Conservation (phyloP, 2,888 invertebrate genomes). For the Cetonia aurata region DNA sequence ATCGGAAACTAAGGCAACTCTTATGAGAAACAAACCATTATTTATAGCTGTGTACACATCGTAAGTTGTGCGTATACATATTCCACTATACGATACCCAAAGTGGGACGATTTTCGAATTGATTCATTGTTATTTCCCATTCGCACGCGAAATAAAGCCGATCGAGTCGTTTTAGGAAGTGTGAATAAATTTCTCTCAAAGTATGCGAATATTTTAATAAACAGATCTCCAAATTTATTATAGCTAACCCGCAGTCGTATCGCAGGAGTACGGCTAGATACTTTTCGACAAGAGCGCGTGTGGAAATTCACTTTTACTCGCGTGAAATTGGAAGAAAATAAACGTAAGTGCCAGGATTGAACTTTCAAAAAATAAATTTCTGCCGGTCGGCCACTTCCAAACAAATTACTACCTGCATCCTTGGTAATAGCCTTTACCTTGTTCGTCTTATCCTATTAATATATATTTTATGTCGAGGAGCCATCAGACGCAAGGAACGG, state of each 20-base stretch:
- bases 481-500: neutral
- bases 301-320: slow-evolving; percentile 18
- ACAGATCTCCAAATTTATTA: neutral
- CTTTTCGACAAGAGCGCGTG: neutral
- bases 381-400: too few species aligned
- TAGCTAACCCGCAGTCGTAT: too few species aligned
- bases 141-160: neutral
- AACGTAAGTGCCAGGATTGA: neutral
- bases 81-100: neutral
- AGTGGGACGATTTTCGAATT: slow-evolving; percentile 23
- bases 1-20: too few species aligned
- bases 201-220: slow-evolving; percentile 17
- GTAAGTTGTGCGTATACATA: neutral
- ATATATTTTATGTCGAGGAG: neutral
- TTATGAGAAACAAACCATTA: too few species aligned
- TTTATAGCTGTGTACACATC: too few species aligned
- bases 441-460: too few species aligned
- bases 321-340: neutral
- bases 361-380: too few species aligned
- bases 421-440: too few species aligned
- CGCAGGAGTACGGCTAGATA: neutral
- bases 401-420: too few species aligned
- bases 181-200: slow-evolving; percentile 27
- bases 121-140: slow-evolving; percentile 6
- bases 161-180: slow-evolving; percentile 26